Percentiles rank a stretch among this genome's conserved stretches.
Evolutionary conservation across 2,113 vertebrate genomes (phyloP).

Genomic region (Lipophrys pholis): DNA sequence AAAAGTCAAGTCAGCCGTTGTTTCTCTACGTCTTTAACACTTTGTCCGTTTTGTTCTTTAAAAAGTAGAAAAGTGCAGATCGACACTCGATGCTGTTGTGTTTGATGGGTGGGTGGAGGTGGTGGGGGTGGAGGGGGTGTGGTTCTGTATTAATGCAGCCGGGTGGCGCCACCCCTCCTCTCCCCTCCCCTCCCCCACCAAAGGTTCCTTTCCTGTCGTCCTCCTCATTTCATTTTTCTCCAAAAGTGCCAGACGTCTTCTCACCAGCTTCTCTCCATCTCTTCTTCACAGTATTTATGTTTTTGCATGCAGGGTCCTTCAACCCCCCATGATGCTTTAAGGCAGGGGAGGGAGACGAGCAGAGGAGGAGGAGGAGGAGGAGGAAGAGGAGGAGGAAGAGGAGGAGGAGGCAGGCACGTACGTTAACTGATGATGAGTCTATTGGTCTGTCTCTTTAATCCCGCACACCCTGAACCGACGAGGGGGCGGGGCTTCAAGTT

Average conservation of each 20-base stretch:
- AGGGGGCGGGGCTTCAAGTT: constrained; percentile 67
- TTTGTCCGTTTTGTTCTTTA: background rate
- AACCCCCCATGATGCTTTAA: constrained; percentile 97
- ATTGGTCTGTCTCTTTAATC: constrained; percentile 83
- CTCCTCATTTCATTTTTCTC: constrained; percentile 24
- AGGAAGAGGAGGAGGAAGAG: constrained; percentile 83
- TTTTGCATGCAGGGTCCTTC: constrained; percentile 89
- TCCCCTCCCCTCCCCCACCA: constrained; percentile 40
- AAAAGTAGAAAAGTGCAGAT: constrained; percentile 78
- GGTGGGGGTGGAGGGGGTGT: constrained; percentile 1
- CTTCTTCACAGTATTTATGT: constrained; percentile 93
- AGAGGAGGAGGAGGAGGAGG: constrained; percentile 80
- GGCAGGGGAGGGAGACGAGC: constrained; percentile 93
- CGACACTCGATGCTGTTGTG: constrained; percentile 61
- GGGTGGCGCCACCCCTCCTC: constrained; percentile 75
- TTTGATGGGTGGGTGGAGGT: constrained; percentile 53
- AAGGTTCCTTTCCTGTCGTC: constrained; percentile 63
- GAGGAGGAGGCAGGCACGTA: constrained; percentile 84
- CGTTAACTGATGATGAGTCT: constrained; percentile 68
- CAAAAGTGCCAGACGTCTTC: constrained; percentile 79
- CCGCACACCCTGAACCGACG: constrained; percentile 75
- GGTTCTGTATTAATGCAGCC: constrained; percentile 57
- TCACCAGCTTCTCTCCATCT: constrained; percentile 59
- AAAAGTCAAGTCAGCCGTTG: constrained; percentile 81
- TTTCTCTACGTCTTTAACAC: constrained; percentile 41